Evolutionary conservation across 2,888 invertebrate species (phyloP), one percentile per base, ranked within the genome.

Genomic region (Callyntrura sp.): DNA sequence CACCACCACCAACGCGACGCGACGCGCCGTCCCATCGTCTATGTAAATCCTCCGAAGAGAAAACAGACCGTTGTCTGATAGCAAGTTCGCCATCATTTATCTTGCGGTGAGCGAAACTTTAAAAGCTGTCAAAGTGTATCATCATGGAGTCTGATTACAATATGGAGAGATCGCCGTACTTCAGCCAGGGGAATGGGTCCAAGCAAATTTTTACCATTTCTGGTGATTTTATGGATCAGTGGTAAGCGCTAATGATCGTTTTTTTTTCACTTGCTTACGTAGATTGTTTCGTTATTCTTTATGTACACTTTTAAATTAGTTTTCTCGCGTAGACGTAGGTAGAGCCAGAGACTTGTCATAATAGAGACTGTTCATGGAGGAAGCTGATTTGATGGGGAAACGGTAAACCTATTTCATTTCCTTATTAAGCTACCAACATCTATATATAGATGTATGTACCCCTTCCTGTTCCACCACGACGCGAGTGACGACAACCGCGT

Each of bases 161-260:
- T 82, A 20, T 89, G 28, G 90, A 90, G 35, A 90, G 90, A 85
- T 79, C 85, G 20, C 84, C 88, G 8, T 85, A 90, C 57, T 85
- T 76, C 65, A 68, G 55, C 48, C 86, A 83, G 4, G 87, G 86
- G 68, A 90, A 90, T 83, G 35, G 43, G 25, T 87, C 90, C 88
- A 92, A 92, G 55, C 89, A 90, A 79, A 92, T 93, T 90, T 92
- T 91, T 82, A 92, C 92, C 85, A 92, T 93, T 82, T 92, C 92
- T 79, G 86, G 90, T 68, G 91, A 91, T 89, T 93, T 92, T 88
- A 92, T 93, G 84, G 91, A 92, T 83, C 84, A 92, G 73, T 93
- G 93, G 93, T 93, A 82, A 92, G 92, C 81, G 17, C 60, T 62
- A 81, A 62, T 81, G 43, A 81, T 25, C 3, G 23, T 68, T 62